Evolutionary conservation across 2,113 vertebrate genomes (phyloP).

Genomic region (Grus americana): DNA sequence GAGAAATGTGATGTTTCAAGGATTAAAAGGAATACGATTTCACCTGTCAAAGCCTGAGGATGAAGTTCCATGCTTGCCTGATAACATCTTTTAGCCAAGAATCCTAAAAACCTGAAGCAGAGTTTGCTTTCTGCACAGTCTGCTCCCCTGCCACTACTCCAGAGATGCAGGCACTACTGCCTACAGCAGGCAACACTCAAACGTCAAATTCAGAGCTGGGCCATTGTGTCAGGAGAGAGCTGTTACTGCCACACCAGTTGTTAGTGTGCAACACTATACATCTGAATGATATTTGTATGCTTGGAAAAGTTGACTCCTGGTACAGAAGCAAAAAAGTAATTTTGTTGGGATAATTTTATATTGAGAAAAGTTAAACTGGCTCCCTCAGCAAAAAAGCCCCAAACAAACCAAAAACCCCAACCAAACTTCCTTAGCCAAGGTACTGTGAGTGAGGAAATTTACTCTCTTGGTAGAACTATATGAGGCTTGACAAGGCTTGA

Average conservation of each 20-base stretch:
- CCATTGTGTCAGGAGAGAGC: not conserved
- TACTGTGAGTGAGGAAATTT: not conserved
- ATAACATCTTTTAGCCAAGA: not conserved
- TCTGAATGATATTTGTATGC: not conserved
- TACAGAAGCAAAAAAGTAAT: not conserved
- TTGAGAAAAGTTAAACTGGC: not conserved
- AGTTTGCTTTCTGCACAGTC: constrained; percentile 12
- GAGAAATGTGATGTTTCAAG: not conserved
- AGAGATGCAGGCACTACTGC: not conserved
- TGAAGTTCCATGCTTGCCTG: not conserved
- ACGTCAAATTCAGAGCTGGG: not conserved
- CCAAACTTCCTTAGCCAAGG: not conserved
- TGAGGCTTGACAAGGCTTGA: constrained; percentile 5
- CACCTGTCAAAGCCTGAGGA: not conserved
- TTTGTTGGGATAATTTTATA: not conserved
- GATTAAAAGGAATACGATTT: not conserved
- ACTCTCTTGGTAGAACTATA: not conserved
- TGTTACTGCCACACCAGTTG: not conserved
- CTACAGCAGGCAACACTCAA: not conserved
- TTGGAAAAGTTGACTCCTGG: not conserved
- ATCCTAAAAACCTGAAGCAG: not conserved
- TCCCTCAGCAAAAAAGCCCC: not conserved
- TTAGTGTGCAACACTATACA: not conserved
- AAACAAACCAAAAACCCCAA: not conserved
- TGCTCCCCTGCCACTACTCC: not conserved